A percentile compares a stretch with the other conserved stretches of the same genome.
Evolutionary conservation across 2,113 vertebrate genomes (phyloP).

Genomic region (Corvus moneduloides): DNA sequence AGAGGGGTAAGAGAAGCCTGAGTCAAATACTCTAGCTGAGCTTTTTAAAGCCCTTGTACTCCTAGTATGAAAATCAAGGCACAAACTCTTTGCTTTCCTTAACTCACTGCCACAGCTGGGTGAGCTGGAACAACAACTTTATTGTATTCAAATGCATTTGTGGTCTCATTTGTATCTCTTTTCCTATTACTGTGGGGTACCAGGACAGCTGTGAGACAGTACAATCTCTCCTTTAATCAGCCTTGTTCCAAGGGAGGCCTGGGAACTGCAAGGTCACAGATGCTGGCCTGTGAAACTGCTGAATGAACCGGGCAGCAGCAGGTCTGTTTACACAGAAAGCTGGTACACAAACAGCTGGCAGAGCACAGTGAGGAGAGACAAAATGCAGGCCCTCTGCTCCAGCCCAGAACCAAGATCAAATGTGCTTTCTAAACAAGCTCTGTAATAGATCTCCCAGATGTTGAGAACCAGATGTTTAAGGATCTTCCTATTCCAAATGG

Average conservation of each 20-base stretch:
- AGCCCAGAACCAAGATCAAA: background rate
- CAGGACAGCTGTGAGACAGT: background rate
- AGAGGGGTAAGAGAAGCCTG: background rate
- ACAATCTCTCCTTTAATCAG: slow-evolving; percentile 13
- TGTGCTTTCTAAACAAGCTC: background rate
- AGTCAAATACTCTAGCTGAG: background rate
- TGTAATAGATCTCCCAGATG: background rate
- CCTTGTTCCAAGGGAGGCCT: background rate
- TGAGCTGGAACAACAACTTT: slow-evolving; percentile 2
- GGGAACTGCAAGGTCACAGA: slow-evolving; percentile 17
- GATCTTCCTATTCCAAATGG: background rate
- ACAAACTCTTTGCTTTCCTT: background rate
- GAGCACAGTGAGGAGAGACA: background rate
- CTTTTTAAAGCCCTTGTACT: background rate
- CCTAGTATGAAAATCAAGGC: background rate
- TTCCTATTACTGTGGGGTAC: background rate
- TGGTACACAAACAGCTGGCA: background rate
- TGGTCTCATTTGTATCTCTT: background rate
- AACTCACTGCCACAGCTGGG: background rate
- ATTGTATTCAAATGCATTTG: slow-evolving; percentile 4
- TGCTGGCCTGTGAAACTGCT: background rate
- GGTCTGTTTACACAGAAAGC: background rate
- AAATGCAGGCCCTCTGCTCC: background rate
- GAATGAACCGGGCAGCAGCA: background rate
- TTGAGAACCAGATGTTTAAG: background rate